Percentiles rank a stretch among this genome's conserved stretches.
Conservation (phyloP, 2,797 vertebrate species). For the Pempheris klunzingeri region DNA sequence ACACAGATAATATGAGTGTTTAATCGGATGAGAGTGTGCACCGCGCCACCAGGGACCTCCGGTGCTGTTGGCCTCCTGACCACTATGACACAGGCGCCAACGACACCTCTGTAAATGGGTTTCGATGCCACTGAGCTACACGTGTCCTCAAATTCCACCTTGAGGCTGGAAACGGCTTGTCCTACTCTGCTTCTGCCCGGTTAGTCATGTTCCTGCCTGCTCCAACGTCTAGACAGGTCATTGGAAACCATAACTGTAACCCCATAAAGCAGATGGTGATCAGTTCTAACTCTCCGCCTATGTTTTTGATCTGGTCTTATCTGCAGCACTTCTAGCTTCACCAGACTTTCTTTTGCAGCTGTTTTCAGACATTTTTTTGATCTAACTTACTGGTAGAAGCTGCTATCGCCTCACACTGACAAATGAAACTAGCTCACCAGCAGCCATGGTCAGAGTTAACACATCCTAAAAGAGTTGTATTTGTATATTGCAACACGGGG, state of each 20-base stretch:
- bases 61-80: slow-evolving; percentile 21
- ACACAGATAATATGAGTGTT: slow-evolving; percentile 16
- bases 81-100: slow-evolving; percentile 6
- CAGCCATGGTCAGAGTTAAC: neutral
- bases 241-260: slow-evolving; percentile 1
- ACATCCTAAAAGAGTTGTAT: neutral
- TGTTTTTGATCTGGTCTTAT: neutral
- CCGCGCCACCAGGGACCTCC: neutral
- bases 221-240: neutral
- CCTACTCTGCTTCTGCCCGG: neutral
- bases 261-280: neutral
- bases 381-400: neutral
- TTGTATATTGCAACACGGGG: neutral
- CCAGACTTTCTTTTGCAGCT: too few species aligned
- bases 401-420: neutral
- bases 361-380: neutral
- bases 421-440: neutral
- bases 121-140: neutral
- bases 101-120: neutral
- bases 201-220: neutral
- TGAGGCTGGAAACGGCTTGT: neutral
- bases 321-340: neutral
- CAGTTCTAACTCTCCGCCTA: neutral
- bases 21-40: slow-evolving; percentile 29
- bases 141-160: slow-evolving; percentile 2